phyloP scores from a whole-genome alignment of 2,888 invertebrate species.

The Colletes collaris region DNA sequence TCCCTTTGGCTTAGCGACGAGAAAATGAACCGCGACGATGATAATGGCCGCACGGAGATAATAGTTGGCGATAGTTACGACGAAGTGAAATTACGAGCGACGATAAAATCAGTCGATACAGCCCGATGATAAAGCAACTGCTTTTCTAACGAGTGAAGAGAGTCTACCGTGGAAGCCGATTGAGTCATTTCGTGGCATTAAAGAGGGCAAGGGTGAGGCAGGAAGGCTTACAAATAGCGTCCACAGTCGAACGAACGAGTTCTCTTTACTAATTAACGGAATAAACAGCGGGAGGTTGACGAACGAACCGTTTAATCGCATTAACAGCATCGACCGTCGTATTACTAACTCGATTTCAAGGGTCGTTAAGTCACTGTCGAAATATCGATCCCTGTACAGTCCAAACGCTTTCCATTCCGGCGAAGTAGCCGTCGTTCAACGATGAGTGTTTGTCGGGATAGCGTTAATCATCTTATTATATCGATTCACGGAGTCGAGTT shows the following conservation, averaged over 20 bases:
- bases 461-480: conserved; percentile 48
- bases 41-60: not conserved
- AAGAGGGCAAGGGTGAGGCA: not conserved
- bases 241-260: not conserved
- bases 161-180: conserved; percentile 34
- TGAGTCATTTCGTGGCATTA: conserved; percentile 30
- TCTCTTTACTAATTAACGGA: conserved; percentile 26
- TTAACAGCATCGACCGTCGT: conserved; percentile 30
- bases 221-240: conserved; percentile 18
- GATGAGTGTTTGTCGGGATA: not conserved
- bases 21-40: too few relatives aligned
- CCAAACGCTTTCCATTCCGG: not conserved
- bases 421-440: conserved; percentile 2
- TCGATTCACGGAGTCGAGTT: conserved; percentile 29
- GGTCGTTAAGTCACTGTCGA: conserved; percentile 1
- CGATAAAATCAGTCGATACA: conserved; percentile 33
- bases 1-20: too few relatives aligned
- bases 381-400: conserved; percentile 21
- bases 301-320: conserved; percentile 38
- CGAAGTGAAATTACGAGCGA: conserved; percentile 38
- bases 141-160: conserved; percentile 45
- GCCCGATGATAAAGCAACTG: conserved; percentile 38
- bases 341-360: conserved; percentile 24
- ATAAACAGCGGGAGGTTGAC: conserved; percentile 28
- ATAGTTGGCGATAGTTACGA: conserved; percentile 38